Evolutionary conservation across 2,113 vertebrate species (phyloP).

Genomic region (Podocnemis expansa): DNA sequence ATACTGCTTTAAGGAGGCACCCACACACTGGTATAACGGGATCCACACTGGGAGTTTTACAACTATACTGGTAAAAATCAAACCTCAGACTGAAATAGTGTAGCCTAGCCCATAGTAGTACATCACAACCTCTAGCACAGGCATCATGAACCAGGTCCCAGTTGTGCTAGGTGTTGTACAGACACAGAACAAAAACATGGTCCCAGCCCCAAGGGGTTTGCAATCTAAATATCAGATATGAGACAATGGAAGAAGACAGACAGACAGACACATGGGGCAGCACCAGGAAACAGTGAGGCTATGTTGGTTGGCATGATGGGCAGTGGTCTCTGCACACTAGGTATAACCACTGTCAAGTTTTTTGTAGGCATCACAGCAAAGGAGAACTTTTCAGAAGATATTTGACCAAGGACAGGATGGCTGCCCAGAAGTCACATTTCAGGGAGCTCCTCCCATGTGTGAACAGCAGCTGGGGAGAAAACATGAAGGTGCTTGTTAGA

Average conservation of each 20-base stretch:
- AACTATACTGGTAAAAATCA: neutral
- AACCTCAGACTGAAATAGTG: neutral
- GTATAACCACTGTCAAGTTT: neutral
- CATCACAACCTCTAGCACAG: neutral
- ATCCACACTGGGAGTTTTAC: neutral
- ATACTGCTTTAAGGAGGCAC: neutral
- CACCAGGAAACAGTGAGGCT: neutral
- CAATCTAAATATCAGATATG: neutral
- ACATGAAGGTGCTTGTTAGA: neutral
- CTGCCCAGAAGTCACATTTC: neutral
- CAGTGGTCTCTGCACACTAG: neutral
- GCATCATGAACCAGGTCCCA: neutral
- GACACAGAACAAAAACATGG: neutral
- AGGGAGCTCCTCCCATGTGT: neutral
- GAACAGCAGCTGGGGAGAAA: too few relatives aligned
- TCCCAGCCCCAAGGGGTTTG: neutral
- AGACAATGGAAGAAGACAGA: neutral
- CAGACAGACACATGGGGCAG: neutral
- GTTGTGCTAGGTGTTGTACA: neutral
- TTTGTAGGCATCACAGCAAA: accelerated
- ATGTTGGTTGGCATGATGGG: neutral
- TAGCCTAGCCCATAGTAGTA: neutral
- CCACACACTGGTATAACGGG: neutral
- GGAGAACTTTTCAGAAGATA: neutral
- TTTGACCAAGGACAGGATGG: neutral